Base-by-base conservation (phyloP, 1,140 invertebrate species). In the Drosophila virilis region DNA sequence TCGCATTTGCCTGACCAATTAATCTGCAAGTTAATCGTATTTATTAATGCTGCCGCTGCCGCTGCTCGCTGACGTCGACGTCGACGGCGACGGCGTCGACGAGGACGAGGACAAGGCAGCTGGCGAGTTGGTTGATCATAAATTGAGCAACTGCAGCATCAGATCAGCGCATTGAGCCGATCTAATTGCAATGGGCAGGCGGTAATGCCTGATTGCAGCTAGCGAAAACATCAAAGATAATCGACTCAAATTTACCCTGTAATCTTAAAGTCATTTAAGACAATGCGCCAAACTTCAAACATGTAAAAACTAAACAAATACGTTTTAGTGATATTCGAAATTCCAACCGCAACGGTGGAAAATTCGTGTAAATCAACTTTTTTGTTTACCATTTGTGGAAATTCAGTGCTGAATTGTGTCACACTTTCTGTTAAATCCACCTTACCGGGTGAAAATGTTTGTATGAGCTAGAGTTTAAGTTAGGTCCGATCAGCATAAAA, bases 11-110 rank as follows among this genome's bases (percentile, higher is more conserved):
- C 10, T 3, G 40, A 40, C 65, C 82, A 86, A 86, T 88, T 86
- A 79, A 88, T 86, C 83, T 74, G 79, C 45, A 80, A 71, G 83
- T 82, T 82, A 88, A 88, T 86, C 82, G 76, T 77, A 82, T 88
- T 79, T 82, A 88, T 88, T 82, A 71, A 68, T 66, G 50, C 42
- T 46, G 15, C 52, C 37, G 45, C 8, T 37, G 50, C 22, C 22
- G 22, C 22, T 28, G 4, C 22, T 28, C 22, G 3, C 22, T 28
- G 22, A 28, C 22, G 22, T 28, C 32, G 17, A 28, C 43, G 42
- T 33, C 28, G 42, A 32, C 22, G 2, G 2, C 22, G 22, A 3
- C 22, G 22, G 15, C 9, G 58, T 28, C 3, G 45, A 2, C 15
- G 48, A 28, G 22, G 22, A 32, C 13, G 58, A 42, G 7, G 45